These are phyloP conservation scores for Pipa parva DNA, from an alignment of 2,113 vertebrate genomes.

Conservation along the genomic window DNA sequence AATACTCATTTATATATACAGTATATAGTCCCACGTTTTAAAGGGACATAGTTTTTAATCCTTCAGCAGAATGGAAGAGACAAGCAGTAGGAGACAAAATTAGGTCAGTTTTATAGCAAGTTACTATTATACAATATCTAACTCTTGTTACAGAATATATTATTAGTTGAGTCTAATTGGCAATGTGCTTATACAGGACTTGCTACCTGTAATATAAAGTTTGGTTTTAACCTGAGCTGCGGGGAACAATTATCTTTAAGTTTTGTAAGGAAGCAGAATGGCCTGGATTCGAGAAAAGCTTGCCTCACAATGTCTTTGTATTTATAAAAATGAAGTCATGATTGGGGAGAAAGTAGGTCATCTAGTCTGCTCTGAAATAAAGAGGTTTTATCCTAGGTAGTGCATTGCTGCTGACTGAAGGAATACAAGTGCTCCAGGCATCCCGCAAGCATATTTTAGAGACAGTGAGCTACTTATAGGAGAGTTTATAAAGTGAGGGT, in stretches of 20 bases:
- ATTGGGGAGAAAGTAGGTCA: slow-evolving; percentile 28
- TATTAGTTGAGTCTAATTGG: too few relatives aligned
- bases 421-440: background rate
- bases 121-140: too few relatives aligned
- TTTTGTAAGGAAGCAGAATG: slow-evolving; percentile 8
- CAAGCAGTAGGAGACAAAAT: too few relatives aligned
- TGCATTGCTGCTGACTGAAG: background rate
- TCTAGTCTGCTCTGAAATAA: slow-evolving; percentile 15
- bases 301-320: slow-evolving; percentile 3
- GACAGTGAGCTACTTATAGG: background rate
- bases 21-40: too few relatives aligned
- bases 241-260: slow-evolving; percentile 3
- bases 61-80: too few relatives aligned
- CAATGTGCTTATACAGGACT: background rate
- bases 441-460: background rate
- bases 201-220: background rate
- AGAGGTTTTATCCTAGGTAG: slow-evolving; percentile 12
- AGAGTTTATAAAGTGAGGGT: background rate
- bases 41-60: too few relatives aligned
- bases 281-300: slow-evolving; percentile 6
- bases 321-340: slow-evolving; percentile 10
- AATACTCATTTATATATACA: too few relatives aligned
- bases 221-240: background rate
- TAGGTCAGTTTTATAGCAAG: too few relatives aligned
- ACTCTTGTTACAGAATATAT: too few relatives aligned